Base-by-base conservation (phyloP, 2,113 vertebrate genomes). In the Platichthys stellatus region DNA sequence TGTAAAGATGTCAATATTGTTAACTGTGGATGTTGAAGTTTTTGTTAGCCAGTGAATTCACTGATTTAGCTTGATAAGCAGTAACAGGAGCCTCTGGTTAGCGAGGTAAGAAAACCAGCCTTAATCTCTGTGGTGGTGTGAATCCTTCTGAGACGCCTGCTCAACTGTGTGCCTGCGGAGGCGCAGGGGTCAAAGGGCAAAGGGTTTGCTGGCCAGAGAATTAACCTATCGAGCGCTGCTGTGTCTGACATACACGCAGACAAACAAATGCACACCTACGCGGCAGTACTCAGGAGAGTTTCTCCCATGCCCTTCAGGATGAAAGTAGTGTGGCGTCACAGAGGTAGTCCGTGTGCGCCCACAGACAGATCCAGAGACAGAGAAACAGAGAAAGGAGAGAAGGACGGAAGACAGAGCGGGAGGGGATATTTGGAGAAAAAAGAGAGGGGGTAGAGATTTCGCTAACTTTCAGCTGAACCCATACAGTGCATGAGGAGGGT, bases 401-500 rank as follows among this genome's bases (percentile, higher is more conserved):
- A 21, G 51, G 51, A 51, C 4, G 17, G 47, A 17, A 51, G 47
- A 18, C 17, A 51, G 47, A 51, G 47, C 47, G 17, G 47, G 17
- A 18, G 5, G 51, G 20, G 51, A 11, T 54, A 54, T 54, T 54
- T 54, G 51, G 51, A 54, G 51, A 54, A 54, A 54, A 54, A 20
- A 54, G 20, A 20, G 20, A 54, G 51, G 45, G 45, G 51, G 31
- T 31, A 54, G 51, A 54, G 51, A 54, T n/a, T 54, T 54, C 20
- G 5, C 20, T 54, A 54, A 81, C 88, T 84, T 78, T 72, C 69
- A 54, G 72, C 78, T 74, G 78, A 87, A 87, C 75, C 68, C 70
- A 84, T 72, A 76, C 65, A 66, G 81, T 74, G 87, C 78, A 80
- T 82, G 61, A 82, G 78, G 71, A 86, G 82, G 78, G 78, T 79